Evolutionary conservation across 1,140 invertebrate genomes (phyloP), one percentile per base, ranked within the genome.

Genomic region (Ceratoteleas bidentatus): DNA sequence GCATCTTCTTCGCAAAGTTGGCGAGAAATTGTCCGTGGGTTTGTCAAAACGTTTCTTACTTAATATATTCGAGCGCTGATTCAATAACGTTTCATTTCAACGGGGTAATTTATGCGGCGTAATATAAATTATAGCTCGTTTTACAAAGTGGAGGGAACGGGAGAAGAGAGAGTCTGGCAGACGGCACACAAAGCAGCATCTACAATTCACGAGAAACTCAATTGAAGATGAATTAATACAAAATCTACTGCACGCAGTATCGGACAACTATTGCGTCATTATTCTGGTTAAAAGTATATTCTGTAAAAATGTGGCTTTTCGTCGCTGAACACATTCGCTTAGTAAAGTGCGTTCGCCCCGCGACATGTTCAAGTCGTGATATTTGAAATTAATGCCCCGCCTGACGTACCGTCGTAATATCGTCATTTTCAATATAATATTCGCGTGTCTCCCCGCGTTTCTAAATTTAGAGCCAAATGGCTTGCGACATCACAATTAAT

Each of bases 171-270:
- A n/a, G n/a, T n/a, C n/a, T n/a, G 9, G n/a, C 38, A 61, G 61
- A 62, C 34, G 47, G 16, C 47, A 43, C 15, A 62, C 57, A 56
- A 68, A 68, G 24, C 53, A 45, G 53, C 56, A 15, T 49, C 43
- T 40, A 16, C 61, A 7, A 57, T 65, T 56, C 33, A 64, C 69
- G 47, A 74, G 53, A 65, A 64, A 58, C 36, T 36, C 52, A 65
- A 74, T 65, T 74, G 70, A 64, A n/a, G 45, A 73, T 73, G 62
- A 73, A 73, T 73, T 64, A 74, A 57, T 50, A 47, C 15, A 33
- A 60, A 75, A 75, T 54, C 36, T 15, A 52, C 61, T 52, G 16
- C 52, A 33, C 40, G 60, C 54, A 36, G 43, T 36, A 47, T 47
- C 15, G 40, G 14, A 16, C 65, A 57, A 47, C 64, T 68, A 57